These are phyloP conservation scores for Malacosoma neustria DNA, from an alignment of 2,888 invertebrate genomes.

Conservation along the genomic window DNA sequence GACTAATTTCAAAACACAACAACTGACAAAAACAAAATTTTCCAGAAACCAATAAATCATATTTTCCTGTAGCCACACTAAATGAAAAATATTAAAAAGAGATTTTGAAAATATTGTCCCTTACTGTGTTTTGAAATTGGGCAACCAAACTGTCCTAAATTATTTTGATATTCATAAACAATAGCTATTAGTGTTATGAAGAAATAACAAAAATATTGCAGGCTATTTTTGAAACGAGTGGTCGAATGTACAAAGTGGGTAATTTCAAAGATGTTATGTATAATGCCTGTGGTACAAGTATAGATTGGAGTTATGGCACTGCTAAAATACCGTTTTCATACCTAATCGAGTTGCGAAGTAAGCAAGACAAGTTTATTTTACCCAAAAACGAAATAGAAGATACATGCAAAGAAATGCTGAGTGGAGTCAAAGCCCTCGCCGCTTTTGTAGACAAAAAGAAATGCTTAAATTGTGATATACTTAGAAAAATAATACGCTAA, in stretches of 20 bases:
- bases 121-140: no score
- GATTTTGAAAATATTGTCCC: no score
- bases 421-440: conserved; percentile 42
- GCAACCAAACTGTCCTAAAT: no score
- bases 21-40: no score
- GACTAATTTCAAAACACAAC: no score
- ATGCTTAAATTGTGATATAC: conserved; percentile 34
- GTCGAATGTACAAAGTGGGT: conserved; percentile 62
- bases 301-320: conserved; percentile 64
- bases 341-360: conserved; percentile 52
- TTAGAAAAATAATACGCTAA: conserved; percentile 13
- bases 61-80: no score
- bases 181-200: no score
- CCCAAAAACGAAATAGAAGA: conserved; percentile 48
- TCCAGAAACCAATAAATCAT: no score
- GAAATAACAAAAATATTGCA: no score
- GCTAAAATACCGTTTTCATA: conserved; percentile 60
- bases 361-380: conserved; percentile 43
- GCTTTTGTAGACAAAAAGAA: conserved; percentile 44
- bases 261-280: conserved; percentile 65
- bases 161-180: no score
- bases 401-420: conserved; percentile 46
- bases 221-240: conserved; percentile 55
- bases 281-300: conserved; percentile 54
- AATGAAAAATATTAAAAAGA: no score